Base-by-base conservation (phyloP, 1,140 invertebrate genomes). In the Heliconius eleuchia region DNA sequence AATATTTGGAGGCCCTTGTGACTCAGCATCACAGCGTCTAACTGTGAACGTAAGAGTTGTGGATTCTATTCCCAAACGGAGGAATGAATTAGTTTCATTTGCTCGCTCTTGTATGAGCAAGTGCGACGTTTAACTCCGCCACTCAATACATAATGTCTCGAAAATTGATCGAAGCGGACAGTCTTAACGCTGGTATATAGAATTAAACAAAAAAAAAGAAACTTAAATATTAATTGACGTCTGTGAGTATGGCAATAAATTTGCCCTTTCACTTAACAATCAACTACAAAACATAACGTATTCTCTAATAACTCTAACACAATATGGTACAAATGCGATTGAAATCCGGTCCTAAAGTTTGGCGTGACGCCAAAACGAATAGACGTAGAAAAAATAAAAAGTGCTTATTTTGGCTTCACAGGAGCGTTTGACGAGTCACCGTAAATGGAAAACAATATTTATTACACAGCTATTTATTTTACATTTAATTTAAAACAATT, bases 401-500 rank as follows among this genome's bases (percentile, higher is more conserved):
- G n/a, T 77, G 79, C 79, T 77, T 80, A 80, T 80, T 80, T 76
- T 80, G 75, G 75, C 76, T 74, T 74, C 76, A 18, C 75, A 74
- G 77, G 71, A 42, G 72, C 72, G 73, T 80, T 80, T 77, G 75
- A 80, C 75, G 72, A 80, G 71, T 80, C 79, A 71, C 72, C 72
- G 71, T 73, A 74, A 80, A 72, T 80, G 60, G 79, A 80, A 74
- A 73, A 80, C 76, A 80, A 80, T 77, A 80, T 80, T 77, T 80
- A 80, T 80, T 77, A 39, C 71, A 78, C 8, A 27, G 74, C 23
- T 50, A 66, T 73, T 42, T 71, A 76, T 76, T 70, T 50, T 30
- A 70, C 18, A 70, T 70, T 46, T 30, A 30, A 66, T 30, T 66
- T 57, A 57, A n/a, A 23, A 57, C n/a, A 23, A 7, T 9, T 57